phyloP scores from a whole-genome alignment of 2,113 vertebrate genomes.

The Brachypodius melanocephalos region DNA sequence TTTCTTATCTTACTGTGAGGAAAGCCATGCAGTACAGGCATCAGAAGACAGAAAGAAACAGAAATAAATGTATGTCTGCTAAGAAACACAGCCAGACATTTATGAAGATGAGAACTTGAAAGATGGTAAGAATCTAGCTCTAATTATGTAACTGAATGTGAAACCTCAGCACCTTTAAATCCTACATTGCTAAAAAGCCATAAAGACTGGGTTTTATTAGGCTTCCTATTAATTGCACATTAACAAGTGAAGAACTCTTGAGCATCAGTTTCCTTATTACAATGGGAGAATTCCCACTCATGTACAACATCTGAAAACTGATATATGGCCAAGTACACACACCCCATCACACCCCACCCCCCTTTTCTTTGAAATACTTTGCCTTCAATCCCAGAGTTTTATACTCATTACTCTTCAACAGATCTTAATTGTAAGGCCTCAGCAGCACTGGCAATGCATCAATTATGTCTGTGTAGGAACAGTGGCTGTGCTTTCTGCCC shows the following conservation, averaged over 20 bases:
- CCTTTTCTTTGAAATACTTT: not conserved
- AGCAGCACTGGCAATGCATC: not conserved
- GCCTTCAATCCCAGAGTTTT: not conserved
- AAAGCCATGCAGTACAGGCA: not conserved
- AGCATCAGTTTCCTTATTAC: not conserved
- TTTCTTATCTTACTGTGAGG: not conserved
- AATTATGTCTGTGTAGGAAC: not conserved
- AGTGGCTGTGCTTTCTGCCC: not conserved
- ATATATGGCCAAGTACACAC: not conserved
- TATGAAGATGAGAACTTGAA: conserved; percentile 18
- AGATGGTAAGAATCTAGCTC: not conserved
- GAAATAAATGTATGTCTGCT: not conserved
- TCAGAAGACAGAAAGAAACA: not conserved
- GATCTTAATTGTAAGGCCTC: not conserved
- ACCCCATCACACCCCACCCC: accelerated
- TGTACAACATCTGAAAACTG: not conserved
- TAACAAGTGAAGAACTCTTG: not conserved
- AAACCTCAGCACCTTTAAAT: not conserved
- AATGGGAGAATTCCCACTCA: not conserved
- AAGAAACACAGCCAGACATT: conserved; percentile 12
- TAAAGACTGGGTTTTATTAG: not conserved
- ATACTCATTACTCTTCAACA: not conserved
- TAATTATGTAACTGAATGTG: not conserved
- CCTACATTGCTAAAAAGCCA: not conserved
- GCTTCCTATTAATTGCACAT: not conserved